Evolutionary conservation across 2,888 invertebrate genomes (phyloP).

Genomic region (Helobdella robusta): DNA sequence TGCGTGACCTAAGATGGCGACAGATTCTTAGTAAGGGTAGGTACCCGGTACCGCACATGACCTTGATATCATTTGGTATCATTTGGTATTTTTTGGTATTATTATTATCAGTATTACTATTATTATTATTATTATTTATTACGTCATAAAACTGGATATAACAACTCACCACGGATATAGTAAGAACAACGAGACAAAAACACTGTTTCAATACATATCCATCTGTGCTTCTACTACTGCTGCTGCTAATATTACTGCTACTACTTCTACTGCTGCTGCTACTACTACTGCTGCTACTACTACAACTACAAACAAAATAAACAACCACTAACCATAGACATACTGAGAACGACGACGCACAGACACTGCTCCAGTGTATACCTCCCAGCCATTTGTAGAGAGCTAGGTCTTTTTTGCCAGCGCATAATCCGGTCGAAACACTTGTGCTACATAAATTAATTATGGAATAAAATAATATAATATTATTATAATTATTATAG

Average conservation of each 20-base stretch:
- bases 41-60: constrained; percentile 92
- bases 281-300: background rate
- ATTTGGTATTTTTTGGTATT: background rate
- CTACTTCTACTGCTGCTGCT: too few species aligned
- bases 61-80: constrained; percentile 41
- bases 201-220: too few species aligned
- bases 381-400: constrained; percentile 75
- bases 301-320: background rate
- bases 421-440: constrained; percentile 15
- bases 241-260: too few species aligned
- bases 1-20: constrained; percentile 66
- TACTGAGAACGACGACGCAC: constrained; percentile 69
- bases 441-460: constrained; percentile 1
- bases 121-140: background rate
- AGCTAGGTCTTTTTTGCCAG: constrained; percentile 51
- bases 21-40: constrained; percentile 69
- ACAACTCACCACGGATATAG: background rate
- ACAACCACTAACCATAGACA: constrained; percentile 63
- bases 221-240: too few species aligned
- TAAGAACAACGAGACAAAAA: too few species aligned
- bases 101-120: background rate
- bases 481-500: background rate
- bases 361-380: constrained; percentile 80
- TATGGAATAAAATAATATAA: too few species aligned
- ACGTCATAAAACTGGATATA: background rate